Base-by-base conservation (phyloP, 2,888 invertebrate genomes). In the Sycophila texana region DNA sequence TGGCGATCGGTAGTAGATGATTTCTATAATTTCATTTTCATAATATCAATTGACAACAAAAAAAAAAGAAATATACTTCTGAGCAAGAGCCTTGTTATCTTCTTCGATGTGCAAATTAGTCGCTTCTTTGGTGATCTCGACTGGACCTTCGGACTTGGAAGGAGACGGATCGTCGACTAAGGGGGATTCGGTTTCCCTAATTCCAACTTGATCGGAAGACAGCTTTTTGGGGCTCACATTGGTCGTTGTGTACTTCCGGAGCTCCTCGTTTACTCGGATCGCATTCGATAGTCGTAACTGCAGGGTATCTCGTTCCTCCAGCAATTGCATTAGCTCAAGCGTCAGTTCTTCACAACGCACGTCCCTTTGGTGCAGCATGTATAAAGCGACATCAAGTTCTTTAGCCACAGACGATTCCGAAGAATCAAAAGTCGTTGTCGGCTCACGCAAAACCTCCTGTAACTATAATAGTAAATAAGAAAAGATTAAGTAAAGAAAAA, bases 271-370 rank as follows among this genome's bases (percentile, higher is more conserved):
- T 55, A 95, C 93, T 63, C 96, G 92, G 76, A 97, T 91, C 13
- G 96, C 94, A 86, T 96, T 96, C 0, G 97, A 97, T 10, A 97
- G 90, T 83, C 96, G 94, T 80, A 97, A 90, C 86, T 97, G 97
- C 73, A 97, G 90, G 0, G 95, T 95, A 87, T 97, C 97, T 74
- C 97, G 92, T 89, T 97, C 97, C 89, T 97, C 96, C 66, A 97
- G 90, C 65, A 97, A 91, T 87, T 92, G 95, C 83, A 95, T 95
- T 72, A 97, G 91, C 88, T 97, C 97, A 86, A 95, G 92, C 0
- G 96, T 96, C 79, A 97, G 92, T 89, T 97, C 97, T 86, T 97
- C 97, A 88, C 96, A 96, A 0, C 96, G 93, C 79, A 97, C 95
- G 84, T 97, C 97, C 82, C 96, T 92, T 86, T 96, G 96, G 88